Percentiles rank a stretch among this genome's conserved stretches.
Conservation (phyloP, 2,113 vertebrate genomes). For the Brachypodius melanocephalos region DNA sequence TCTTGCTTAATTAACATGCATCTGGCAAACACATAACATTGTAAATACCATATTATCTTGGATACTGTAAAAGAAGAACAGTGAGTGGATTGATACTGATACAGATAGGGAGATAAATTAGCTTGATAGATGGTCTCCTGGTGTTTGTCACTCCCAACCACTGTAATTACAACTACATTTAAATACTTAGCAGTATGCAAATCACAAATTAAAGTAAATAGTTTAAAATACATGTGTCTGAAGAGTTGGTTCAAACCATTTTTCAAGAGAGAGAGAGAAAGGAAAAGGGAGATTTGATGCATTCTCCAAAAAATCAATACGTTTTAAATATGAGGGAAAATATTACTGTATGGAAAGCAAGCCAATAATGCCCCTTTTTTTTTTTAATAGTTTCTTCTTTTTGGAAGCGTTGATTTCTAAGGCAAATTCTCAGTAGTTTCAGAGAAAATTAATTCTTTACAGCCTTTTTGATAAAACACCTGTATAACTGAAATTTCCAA, state of each 20-base stretch:
- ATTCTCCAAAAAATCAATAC: background rate
- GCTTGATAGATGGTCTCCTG: background rate
- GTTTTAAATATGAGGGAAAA: background rate
- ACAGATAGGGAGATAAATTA: constrained; percentile 39
- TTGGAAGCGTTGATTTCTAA: background rate
- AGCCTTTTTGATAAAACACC: background rate
- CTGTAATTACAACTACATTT: background rate
- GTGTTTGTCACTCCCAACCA: background rate
- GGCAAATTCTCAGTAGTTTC: background rate
- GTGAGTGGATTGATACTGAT: constrained; percentile 7
- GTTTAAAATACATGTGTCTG: background rate
- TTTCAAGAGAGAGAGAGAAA: background rate
- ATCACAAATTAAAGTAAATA: constrained; percentile 9
- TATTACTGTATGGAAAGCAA: background rate
- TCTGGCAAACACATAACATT: background rate
- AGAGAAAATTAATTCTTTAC: background rate
- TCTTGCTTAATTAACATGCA: constrained; percentile 28
- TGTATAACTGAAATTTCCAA: background rate
- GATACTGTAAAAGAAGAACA: background rate
- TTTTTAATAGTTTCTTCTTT: background rate
- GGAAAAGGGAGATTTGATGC: background rate
- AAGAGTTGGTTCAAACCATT: background rate
- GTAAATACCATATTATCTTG: background rate
- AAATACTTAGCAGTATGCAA: background rate
- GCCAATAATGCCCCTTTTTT: background rate